Percentiles rank a stretch among this genome's conserved stretches.
Conservation (phyloP, 92 coral and sea anemone genomes). For the Epizoanthus stellaris region DNA sequence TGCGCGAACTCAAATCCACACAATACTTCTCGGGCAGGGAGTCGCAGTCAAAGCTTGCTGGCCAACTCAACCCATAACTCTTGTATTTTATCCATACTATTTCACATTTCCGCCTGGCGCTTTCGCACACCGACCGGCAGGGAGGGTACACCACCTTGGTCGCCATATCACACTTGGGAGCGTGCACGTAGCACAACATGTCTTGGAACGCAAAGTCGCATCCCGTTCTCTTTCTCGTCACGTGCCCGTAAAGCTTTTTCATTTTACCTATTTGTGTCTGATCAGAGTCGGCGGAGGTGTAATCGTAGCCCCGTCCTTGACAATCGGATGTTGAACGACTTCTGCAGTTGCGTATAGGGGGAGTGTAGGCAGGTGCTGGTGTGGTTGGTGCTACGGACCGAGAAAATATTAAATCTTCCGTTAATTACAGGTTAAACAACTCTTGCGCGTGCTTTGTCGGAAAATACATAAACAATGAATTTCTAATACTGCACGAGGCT, state of each 20-base stretch:
- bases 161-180: slow-evolving; percentile 28
- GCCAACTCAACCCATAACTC: slow-evolving; percentile 40
- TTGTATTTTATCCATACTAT: slow-evolving; percentile 33
- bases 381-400: background rate
- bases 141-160: slow-evolving; percentile 24
- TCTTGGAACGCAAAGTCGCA: slow-evolving; percentile 9
- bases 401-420: background rate
- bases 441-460: background rate
- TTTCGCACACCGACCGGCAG: slow-evolving; percentile 22
- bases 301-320: background rate
- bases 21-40: slow-evolving; percentile 35
- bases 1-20: background rate
- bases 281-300: slow-evolving; percentile 35
- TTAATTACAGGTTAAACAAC: background rate
- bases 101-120: slow-evolving; percentile 26
- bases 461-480: background rate
- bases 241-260: background rate
- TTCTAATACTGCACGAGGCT: no score
- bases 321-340: slow-evolving; percentile 16
- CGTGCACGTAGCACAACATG: slow-evolving; percentile 3
- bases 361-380: slow-evolving; percentile 10
- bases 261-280: slow-evolving; percentile 31
- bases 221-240: background rate
- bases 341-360: slow-evolving; percentile 20
- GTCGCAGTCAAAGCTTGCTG: slow-evolving; percentile 33